Base-by-base conservation (phyloP, 2,888 invertebrate genomes). In the Eucera pruinosa region DNA sequence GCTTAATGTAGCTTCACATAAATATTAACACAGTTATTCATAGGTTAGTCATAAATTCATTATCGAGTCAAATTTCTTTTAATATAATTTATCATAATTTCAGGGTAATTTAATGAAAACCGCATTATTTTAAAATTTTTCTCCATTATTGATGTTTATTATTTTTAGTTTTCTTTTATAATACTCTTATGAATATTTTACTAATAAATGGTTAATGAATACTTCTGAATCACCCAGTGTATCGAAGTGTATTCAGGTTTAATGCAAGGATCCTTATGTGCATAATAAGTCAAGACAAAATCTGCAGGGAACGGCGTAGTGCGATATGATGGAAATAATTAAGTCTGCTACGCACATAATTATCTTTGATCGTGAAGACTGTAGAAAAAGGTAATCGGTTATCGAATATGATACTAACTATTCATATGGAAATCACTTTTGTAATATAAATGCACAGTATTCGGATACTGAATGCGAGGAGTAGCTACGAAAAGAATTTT, bases 281-380 rank as follows among this genome's bases (percentile, higher is more conserved):
- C 30, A 41, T 30, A 43, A 60, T 36, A 67, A 71, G 57, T 57
- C 48, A 57, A 30, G 33, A 33, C 48, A 50, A 30, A 67, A 55
- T 50, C 25, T 27, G 20, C 20, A 67, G 68, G 33, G 41, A 68
- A 71, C 18, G 50, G 39, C 18, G 23, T 20, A 43, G 25, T 67
- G 71, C 25, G 41, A 67, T 71, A 50, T 71, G 48, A 25, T 71
- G 57, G 50, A 58, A 43, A 57, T 71, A 67, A 71, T 71, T 58
- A 70, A 55, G 23, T 57, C 30, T 57, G 71, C 33, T 57, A 68
- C 18, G 48, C 18, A 20, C 23, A n/a, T 11, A 20, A 43, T 23
- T 18, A 68, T 76, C 50, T 60, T 55, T 48, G 11, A 39, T 67
- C 47, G 20, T 33, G 11, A 33, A 23, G 30, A 48, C 15, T 18